Conservation (phyloP, 1,140 invertebrate genomes). For the Atta texana region DNA sequence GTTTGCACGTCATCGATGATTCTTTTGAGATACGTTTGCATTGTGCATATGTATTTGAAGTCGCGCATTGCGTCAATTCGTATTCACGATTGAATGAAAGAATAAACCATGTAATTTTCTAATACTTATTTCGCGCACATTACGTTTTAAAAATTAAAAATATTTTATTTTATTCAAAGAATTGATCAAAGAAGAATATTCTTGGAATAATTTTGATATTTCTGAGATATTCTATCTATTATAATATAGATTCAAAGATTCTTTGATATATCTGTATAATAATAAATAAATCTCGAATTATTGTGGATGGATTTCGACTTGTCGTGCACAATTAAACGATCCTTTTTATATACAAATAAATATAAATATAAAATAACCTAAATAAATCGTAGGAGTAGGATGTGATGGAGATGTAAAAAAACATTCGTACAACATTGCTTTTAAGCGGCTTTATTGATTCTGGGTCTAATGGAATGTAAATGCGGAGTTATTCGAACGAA, state of each 20-base stretch:
- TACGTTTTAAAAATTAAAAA: background rate
- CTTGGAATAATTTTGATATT: background rate
- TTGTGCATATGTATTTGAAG: background rate
- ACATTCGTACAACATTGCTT: conserved; percentile 31
- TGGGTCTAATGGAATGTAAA: conserved; percentile 45
- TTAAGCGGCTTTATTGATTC: conserved; percentile 70
- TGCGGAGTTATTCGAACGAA: conserved; percentile 33
- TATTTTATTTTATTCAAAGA: background rate
- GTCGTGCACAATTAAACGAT: no score
- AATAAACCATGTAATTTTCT: background rate
- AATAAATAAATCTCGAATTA: background rate
- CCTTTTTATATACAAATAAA: no score
- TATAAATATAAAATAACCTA: background rate
- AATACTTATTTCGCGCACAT: background rate
- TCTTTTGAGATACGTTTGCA: conserved; percentile 4
- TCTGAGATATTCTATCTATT: background rate
- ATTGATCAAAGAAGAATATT: background rate
- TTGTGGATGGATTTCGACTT: background rate
- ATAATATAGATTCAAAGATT: background rate
- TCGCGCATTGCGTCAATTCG: background rate
- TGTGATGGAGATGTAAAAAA: background rate
- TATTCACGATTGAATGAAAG: background rate
- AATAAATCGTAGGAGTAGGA: background rate
- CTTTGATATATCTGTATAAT: background rate
- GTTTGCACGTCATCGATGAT: conserved; percentile 10